phyloP scores from a whole-genome alignment of 1,140 invertebrate species.

The Capitella teleta region DNA sequence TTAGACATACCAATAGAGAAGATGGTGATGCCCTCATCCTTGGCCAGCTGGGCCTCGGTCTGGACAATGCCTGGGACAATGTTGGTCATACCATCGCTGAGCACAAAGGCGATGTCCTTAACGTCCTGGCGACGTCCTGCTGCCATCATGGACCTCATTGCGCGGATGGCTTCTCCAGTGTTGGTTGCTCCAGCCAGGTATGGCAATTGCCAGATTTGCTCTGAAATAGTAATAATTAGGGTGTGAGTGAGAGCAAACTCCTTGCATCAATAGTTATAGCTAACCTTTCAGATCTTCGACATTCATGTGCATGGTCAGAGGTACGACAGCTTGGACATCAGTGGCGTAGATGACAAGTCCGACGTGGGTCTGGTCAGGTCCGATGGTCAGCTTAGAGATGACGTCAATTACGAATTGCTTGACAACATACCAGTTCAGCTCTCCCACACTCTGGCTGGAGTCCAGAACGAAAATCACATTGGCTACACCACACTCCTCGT shows the following conservation, averaged over 20 bases:
- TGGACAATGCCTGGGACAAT: neutral
- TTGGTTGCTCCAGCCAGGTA: conserved; percentile 1
- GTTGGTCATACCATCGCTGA: neutral
- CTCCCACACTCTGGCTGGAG: neutral
- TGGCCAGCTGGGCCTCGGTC: neutral
- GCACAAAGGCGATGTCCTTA: neutral
- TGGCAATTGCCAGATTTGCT: neutral
- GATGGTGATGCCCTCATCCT: neutral
- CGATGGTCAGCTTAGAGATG: neutral
- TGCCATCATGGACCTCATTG: neutral
- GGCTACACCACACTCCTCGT: too few relatives aligned
- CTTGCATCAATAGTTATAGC: too few relatives aligned
- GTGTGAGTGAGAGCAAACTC: too few relatives aligned
- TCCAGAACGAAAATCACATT: conserved; percentile 1
- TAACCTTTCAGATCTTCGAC: too few relatives aligned
- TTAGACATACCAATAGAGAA: neutral
- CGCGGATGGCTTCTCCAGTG: neutral
- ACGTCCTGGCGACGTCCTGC: neutral
- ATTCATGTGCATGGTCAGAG: too few relatives aligned
- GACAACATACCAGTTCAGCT: neutral
- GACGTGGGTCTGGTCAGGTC: neutral
- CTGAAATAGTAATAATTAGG: too few relatives aligned
- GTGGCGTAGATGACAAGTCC: neutral
- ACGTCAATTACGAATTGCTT: conserved; percentile 6
- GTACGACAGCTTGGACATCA: neutral